These are phyloP conservation scores for Druon quercuslanigerum DNA, from an alignment of 1,140 invertebrate species.

Conservation along the genomic window DNA sequence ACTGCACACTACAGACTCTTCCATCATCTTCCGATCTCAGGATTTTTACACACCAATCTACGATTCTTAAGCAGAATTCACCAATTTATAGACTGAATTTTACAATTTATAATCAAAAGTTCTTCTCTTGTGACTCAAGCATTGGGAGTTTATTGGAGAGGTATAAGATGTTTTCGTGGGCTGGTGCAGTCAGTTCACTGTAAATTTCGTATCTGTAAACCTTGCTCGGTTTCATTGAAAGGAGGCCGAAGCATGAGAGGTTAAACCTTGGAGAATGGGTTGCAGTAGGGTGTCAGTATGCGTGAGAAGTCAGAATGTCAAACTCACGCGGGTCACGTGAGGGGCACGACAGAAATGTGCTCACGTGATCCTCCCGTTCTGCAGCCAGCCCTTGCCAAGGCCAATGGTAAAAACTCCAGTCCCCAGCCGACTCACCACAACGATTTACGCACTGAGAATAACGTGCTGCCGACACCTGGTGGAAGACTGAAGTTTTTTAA, in stretches of 20 bases:
- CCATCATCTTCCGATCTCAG: no score
- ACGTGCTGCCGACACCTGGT: conserved; percentile 69
- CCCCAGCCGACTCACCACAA: conserved; percentile 63
- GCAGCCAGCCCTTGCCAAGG: conserved; percentile 69
- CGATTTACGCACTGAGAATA: conserved; percentile 61
- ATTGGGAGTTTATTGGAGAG: background rate
- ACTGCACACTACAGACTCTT: no score
- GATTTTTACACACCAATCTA: background rate
- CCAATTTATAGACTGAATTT: background rate
- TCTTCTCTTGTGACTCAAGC: background rate
- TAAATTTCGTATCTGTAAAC: background rate
- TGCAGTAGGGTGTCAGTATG: conserved; percentile 69
- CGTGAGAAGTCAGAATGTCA: conserved; percentile 75
- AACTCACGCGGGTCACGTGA: conserved; percentile 73
- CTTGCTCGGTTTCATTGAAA: conserved; percentile 4
- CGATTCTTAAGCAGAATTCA: background rate
- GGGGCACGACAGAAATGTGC: conserved; percentile 74
- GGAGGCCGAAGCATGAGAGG: conserved; percentile 63
- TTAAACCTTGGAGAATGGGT: conserved; percentile 71
- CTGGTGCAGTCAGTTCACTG: background rate
- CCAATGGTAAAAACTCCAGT: conserved; percentile 72
- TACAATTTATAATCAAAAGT: background rate
- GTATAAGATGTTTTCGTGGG: background rate
- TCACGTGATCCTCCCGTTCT: conserved; percentile 73
- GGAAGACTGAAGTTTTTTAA: conserved; percentile 79